These are phyloP conservation scores for Chitala chitala DNA, from an alignment of 2,113 vertebrate species.

Conservation along the genomic window DNA sequence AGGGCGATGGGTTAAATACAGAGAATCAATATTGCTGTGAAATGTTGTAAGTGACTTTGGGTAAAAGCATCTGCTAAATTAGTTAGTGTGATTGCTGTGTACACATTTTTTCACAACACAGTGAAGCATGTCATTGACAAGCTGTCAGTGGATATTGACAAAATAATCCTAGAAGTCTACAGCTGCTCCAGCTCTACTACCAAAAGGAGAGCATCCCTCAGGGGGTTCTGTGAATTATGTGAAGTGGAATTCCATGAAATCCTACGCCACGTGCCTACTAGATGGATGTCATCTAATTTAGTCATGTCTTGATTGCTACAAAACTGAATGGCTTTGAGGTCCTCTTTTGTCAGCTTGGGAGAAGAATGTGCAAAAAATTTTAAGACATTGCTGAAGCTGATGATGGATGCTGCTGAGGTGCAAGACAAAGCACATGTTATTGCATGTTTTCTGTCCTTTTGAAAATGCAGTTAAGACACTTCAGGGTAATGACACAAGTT, in stretches of 20 bases:
- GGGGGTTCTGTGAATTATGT: constrained; percentile 28
- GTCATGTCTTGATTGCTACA: constrained; percentile 29
- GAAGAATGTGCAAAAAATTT: constrained; percentile 29
- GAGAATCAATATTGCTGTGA: no score
- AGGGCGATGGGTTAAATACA: no score
- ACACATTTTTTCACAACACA: constrained; percentile 37
- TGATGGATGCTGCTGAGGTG: background rate
- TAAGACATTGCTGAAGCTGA: constrained; percentile 28
- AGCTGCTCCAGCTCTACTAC: constrained; percentile 6
- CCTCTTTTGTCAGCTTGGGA: constrained; percentile 26
- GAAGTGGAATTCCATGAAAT: constrained; percentile 30
- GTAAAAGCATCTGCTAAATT: constrained; percentile 25
- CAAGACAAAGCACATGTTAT: constrained; percentile 1
- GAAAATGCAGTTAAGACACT: background rate
- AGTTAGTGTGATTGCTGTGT: constrained; percentile 33
- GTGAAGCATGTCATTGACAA: constrained; percentile 30
- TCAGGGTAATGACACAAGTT: background rate
- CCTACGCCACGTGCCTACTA: constrained; percentile 28
- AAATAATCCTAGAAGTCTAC: constrained; percentile 18
- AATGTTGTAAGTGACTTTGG: no score
- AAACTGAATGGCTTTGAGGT: constrained; percentile 27
- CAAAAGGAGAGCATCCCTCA: constrained; percentile 5
- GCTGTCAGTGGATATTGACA: constrained; percentile 22
- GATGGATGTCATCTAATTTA: constrained; percentile 31
- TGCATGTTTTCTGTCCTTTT: constrained; percentile 18